phyloP scores from a whole-genome alignment of 2,113 vertebrate species.

The Atlantisia rogersi region DNA sequence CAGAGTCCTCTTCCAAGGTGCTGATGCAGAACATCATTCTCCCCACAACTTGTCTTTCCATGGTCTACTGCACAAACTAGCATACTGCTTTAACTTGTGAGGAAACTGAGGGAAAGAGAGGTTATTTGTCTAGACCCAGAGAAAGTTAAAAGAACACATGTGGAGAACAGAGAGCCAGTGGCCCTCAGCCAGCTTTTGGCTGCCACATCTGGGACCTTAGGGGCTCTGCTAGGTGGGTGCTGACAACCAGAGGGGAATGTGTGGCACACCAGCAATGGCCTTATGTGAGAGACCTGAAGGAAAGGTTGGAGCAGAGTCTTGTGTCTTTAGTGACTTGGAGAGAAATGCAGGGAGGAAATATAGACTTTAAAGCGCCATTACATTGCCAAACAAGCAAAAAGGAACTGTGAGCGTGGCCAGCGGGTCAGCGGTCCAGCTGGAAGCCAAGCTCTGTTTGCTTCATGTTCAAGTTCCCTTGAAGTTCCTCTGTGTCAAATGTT shows the following conservation, averaged over 20 bases:
- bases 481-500: neutral
- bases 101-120: neutral
- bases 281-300: neutral
- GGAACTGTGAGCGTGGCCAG: neutral
- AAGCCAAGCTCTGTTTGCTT: neutral
- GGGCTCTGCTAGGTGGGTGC: neutral
- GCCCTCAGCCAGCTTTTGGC: neutral
- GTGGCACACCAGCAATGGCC: neutral
- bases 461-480: neutral
- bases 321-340: neutral
- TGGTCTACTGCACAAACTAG: too few species aligned
- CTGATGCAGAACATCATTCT: neutral
- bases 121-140: neutral
- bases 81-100: neutral
- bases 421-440: neutral
- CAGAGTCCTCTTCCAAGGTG: neutral
- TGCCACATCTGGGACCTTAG: fast-evolving
- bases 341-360: neutral
- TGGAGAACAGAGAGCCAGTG: neutral
- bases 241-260: neutral
- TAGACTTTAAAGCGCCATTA: neutral
- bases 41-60: fast-evolving
- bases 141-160: neutral
- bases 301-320: neutral
- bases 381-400: neutral